Percentiles rank a stretch among this genome's conserved stretches.
Evolutionary conservation across 2,797 vertebrate genomes (phyloP).

Genomic region (Neosilurus mollespiculum): DNA sequence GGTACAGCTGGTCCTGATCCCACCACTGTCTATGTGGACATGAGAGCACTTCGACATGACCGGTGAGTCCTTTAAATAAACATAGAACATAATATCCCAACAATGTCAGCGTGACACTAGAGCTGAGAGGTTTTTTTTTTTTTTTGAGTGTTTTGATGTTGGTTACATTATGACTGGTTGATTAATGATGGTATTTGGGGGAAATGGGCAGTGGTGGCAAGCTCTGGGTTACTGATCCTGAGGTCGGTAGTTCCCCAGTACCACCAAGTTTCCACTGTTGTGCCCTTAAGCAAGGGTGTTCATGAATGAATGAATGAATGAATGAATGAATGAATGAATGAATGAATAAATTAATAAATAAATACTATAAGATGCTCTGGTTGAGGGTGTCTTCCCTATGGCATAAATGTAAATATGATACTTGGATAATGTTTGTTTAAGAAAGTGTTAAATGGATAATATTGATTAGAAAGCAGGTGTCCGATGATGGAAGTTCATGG

Average conservation of each 20-base stretch:
- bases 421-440: background rate
- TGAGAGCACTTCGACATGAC: slow-evolving; percentile 92
- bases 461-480: background rate
- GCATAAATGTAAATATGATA: background rate
- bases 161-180: background rate
- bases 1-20: slow-evolving; percentile 94
- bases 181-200: background rate
- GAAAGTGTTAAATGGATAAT: background rate
- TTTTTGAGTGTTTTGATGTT: background rate
- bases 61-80: slow-evolving; percentile 69
- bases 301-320: no score
- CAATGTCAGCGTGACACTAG: background rate
- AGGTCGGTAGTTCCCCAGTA: no score
- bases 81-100: background rate
- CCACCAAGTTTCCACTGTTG: no score
- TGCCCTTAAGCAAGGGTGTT: no score
- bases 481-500: background rate
- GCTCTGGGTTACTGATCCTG: no score
- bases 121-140: no score
- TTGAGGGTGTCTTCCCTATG: no score
- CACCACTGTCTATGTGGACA: slow-evolving; percentile 94
- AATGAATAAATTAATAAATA: no score
- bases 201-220: no score
- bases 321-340: no score
- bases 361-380: no score